Percentiles rank a stretch among this genome's conserved stretches.
These are phyloP conservation scores for Drosophila leontia DNA, from an alignment of 1,140 invertebrate species.

Conservation along the genomic window DNA sequence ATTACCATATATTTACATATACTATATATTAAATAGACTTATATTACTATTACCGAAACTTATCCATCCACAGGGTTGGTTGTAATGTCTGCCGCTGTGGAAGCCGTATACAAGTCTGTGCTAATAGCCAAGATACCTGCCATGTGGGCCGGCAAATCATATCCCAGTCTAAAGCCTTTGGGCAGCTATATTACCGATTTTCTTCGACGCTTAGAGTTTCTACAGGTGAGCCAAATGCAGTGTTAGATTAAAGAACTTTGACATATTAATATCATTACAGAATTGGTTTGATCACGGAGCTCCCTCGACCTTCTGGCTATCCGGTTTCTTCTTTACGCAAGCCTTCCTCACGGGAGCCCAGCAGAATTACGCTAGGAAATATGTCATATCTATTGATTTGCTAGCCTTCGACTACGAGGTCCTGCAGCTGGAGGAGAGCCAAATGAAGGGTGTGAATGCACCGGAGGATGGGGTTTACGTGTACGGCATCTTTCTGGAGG, in stretches of 20 bases:
- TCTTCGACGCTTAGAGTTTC: conserved; percentile 91
- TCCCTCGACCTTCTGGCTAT: conserved; percentile 95
- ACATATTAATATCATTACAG: conserved; percentile 81
- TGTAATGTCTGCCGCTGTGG: conserved; percentile 94
- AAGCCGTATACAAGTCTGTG: conserved; percentile 94
- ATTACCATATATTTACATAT: too few species aligned
- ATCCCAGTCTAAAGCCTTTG: conserved; percentile 96
- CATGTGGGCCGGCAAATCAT: conserved; percentile 94
- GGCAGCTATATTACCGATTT: conserved; percentile 96
- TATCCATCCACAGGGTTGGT: conserved; percentile 87
- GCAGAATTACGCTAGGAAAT: conserved; percentile 97
- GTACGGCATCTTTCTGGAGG: conserved; percentile 94
- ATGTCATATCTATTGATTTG: conserved; percentile 95
- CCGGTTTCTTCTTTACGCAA: conserved; percentile 98
- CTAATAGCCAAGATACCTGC: conserved; percentile 93
- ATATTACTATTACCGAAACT: background rate
- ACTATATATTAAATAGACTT: background rate
- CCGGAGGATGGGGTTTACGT: conserved; percentile 94
- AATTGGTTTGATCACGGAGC: conserved; percentile 94
- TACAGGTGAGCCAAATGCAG: conserved; percentile 87
- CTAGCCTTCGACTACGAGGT: conserved; percentile 93
- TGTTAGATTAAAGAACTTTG: too few species aligned
- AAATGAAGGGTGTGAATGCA: conserved; percentile 70
- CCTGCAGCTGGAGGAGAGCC: conserved; percentile 60
- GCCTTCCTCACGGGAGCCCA: conserved; percentile 97